Evolutionary conservation across 2,797 vertebrate species (phyloP), one percentile per base, ranked within the genome.

Genomic region (Eutrigla gurnardus): DNA sequence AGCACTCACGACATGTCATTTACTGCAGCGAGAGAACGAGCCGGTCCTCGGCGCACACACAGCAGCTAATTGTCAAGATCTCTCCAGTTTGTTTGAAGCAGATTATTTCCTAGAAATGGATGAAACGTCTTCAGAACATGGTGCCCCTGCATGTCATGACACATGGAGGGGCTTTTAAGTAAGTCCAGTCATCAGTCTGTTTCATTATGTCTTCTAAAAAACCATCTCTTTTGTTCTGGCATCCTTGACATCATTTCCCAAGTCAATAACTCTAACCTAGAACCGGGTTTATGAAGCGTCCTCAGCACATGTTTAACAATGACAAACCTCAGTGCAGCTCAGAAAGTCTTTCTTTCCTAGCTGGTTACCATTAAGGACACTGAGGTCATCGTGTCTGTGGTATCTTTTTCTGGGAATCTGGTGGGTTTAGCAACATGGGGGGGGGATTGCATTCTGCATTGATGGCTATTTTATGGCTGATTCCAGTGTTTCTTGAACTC

Each of bases 281-380:
- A 75, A 61, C 25, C 68, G 49, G 77, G 11, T 70, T 75, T 80
- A 37, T 50, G 55, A 42, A 53, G 42, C 18, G 12, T 61, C 42
- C 12, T 45, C 53, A 13, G 58, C 53, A 60, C 47, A 70, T 53
- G 33, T n/a, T 57, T 45, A 14, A 55, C 11, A 3, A 14, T 25
- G 40, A 47, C 9, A 0, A 61, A 47, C 50, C 62, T 15, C 37
- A 49, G 18, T 3, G 6, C 32, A 61, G 37, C 65, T 60, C 54
- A 52, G 54, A 50, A 55, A 37, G 35, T 36, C 14, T 25, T 25
- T 25, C 25, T 25, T 25, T 25, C 25, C 25, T 54, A 15, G 32
- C 32, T 25, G 25, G 25, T 25, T 47, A 50, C n/a, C 35, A 57
- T 15, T 37, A 18, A 52, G 47, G 58, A 49, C 17, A 42, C 49